Evolutionary conservation across 1,140 invertebrate species (phyloP).

Genomic region (Cotesia vestalis): DNA sequence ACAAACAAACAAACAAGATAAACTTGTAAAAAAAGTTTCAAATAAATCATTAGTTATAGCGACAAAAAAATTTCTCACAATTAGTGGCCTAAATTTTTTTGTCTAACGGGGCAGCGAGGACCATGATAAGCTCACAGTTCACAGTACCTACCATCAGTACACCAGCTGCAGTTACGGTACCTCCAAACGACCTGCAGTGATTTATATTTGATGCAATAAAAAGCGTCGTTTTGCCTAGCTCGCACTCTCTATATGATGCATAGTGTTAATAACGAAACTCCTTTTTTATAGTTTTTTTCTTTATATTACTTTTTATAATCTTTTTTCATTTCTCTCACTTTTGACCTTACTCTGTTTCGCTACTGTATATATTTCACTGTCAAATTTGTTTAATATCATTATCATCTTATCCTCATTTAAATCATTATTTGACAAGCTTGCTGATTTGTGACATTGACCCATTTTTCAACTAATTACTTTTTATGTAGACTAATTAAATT

Average conservation of each 20-base stretch:
- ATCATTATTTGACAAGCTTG: background rate
- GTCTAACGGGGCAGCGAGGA: background rate
- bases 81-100: constrained; percentile 1
- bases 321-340: background rate
- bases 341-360: background rate
- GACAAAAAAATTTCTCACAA: too few species aligned
- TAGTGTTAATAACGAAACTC: constrained; percentile 53
- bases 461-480: background rate
- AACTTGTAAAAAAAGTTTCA: too few species aligned
- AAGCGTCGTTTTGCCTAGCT: constrained; percentile 36
- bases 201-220: constrained; percentile 52
- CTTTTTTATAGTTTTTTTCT: constrained; percentile 20
- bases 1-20: too few species aligned
- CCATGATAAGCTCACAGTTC: constrained; percentile 12
- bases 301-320: background rate
- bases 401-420: background rate
- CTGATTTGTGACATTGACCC: too few species aligned
- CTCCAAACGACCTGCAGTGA: constrained; percentile 35
- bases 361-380: background rate
- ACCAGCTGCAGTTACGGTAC: background rate
- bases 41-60: too few species aligned
- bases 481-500: too few species aligned
- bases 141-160: background rate
- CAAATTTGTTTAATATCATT: too few species aligned
- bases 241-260: constrained; percentile 47